These are phyloP conservation scores for Palythoa grandiflora DNA, from an alignment of 92 coral and sea anemone genomes.

Conservation along the genomic window DNA sequence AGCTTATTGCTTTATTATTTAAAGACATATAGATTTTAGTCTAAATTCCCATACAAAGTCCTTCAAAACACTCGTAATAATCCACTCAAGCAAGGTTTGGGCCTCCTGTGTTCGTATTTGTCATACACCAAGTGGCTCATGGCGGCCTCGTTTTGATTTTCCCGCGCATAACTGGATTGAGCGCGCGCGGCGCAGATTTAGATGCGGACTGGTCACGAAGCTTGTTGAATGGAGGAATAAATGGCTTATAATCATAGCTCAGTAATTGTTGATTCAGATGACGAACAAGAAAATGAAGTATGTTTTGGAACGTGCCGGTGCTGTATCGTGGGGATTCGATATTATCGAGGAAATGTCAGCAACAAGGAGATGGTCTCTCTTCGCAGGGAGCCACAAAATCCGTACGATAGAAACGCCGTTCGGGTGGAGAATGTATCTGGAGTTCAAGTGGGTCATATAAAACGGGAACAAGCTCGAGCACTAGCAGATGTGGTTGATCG, in stretches of 20 bases:
- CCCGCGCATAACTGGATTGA: slow-evolving; percentile 19
- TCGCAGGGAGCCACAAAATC: slow-evolving; percentile 77
- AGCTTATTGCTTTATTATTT: too few species aligned
- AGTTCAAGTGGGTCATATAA: slow-evolving; percentile 86
- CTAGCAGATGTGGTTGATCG: slow-evolving; percentile 79
- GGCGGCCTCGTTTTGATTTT: slow-evolving; percentile 4
- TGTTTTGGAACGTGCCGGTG: slow-evolving; percentile 76
- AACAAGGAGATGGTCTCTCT: slow-evolving; percentile 86
- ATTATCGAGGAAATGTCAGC: slow-evolving; percentile 81
- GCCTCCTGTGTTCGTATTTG: too few species aligned
- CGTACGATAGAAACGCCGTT: slow-evolving; percentile 87
- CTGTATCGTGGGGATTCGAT: slow-evolving; percentile 82
- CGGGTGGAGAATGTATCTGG: slow-evolving; percentile 82
- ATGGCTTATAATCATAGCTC: neutral
- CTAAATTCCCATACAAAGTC: too few species aligned
- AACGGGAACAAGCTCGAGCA: slow-evolving; percentile 75
- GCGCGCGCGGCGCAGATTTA: neutral
- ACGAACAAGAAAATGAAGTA: slow-evolving; percentile 76
- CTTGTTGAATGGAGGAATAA: neutral
- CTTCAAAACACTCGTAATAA: too few species aligned
- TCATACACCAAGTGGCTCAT: too few species aligned
- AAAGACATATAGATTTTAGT: too few species aligned
- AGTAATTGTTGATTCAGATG: slow-evolving; percentile 58
- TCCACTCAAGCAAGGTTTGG: too few species aligned
- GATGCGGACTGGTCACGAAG: neutral